These are phyloP conservation scores for Leucophenga varia DNA, from an alignment of 1,140 invertebrate species.

Conservation along the genomic window DNA sequence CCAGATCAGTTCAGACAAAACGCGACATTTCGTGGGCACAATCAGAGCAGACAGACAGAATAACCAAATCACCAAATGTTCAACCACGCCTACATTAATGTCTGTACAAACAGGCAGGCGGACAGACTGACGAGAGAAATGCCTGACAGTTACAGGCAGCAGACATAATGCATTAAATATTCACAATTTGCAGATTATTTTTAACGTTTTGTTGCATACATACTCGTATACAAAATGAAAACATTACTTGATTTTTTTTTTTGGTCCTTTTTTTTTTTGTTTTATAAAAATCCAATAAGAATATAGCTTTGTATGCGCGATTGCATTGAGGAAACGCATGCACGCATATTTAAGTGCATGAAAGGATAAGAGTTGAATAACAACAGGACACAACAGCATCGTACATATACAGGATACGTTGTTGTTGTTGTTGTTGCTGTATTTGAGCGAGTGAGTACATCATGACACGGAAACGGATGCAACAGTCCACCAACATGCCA, in stretches of 20 bases:
- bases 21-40: not conserved
- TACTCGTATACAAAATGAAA: too few relatives aligned
- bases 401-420: too few relatives aligned
- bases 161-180: conserved; percentile 51
- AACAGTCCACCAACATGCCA: too few relatives aligned
- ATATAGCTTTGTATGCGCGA: not conserved
- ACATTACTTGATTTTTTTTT: too few relatives aligned
- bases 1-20: conserved; percentile 8
- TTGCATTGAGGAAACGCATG: not conserved
- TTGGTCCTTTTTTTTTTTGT: too few relatives aligned
- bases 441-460: too few relatives aligned
- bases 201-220: not conserved
- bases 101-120: not conserved
- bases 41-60: conserved; percentile 34
- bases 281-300: not conserved
- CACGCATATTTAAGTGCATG: not conserved
- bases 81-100: not conserved
- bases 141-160: conserved; percentile 15
- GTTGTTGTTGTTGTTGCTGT: too few relatives aligned
- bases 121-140: too few relatives aligned
- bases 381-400: too few relatives aligned
- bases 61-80: conserved; percentile 19
- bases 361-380: not conserved
- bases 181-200: conserved; percentile 44
- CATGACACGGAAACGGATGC: too few relatives aligned